Percentiles rank a stretch among this genome's conserved stretches.
These are phyloP conservation scores for Nannospalax galili DNA, from an alignment of 2,113 vertebrate genomes.

Conservation along the genomic window DNA sequence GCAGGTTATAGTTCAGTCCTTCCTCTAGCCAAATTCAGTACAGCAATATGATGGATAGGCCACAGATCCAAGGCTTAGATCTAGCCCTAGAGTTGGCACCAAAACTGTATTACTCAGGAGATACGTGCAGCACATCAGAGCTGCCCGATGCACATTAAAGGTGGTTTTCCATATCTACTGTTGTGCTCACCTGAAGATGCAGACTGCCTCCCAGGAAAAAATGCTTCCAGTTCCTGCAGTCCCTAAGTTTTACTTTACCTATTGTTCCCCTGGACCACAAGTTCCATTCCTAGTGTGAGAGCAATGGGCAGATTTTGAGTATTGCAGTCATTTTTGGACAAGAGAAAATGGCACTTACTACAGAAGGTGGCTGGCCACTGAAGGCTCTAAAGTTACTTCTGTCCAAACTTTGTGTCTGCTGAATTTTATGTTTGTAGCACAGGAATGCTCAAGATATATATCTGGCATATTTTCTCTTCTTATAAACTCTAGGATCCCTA, in stretches of 20 bases:
- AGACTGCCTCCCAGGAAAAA: too few relatives aligned
- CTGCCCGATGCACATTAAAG: neutral
- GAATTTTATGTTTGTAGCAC: too few relatives aligned
- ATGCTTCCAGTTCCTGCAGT: neutral
- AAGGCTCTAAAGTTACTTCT: neutral
- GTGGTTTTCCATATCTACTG: neutral
- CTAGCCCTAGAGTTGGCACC: neutral
- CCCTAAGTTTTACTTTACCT: neutral
- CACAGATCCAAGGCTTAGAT: neutral
- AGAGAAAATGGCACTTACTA: neutral
- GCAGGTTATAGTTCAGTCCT: neutral
- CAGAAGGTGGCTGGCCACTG: neutral
- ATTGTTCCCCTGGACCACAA: neutral
- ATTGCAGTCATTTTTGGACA: neutral
- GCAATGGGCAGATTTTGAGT: neutral
- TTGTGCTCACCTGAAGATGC: neutral
- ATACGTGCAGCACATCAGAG: neutral
- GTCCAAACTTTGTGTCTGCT: neutral
- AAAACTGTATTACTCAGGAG: neutral
- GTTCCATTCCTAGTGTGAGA: neutral
- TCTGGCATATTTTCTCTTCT: neutral
- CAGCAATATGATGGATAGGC: neutral
- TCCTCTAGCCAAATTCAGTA: neutral
- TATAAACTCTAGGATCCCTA: too few relatives aligned
- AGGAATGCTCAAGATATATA: too few relatives aligned